Base-by-base conservation (phyloP, 2,888 invertebrate genomes). In the Xestia rhomboidea region DNA sequence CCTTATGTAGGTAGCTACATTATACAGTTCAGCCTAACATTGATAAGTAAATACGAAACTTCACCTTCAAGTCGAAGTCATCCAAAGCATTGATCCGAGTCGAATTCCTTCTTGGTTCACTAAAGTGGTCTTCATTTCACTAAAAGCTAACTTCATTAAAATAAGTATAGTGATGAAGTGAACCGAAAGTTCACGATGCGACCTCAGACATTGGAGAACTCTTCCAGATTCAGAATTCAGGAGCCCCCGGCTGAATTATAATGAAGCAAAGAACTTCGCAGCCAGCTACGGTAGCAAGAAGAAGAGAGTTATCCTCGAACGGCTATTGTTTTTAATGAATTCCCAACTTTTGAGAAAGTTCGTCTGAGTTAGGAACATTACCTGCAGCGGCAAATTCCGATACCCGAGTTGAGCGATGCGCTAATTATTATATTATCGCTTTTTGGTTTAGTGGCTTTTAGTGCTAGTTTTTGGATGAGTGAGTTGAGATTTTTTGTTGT, bases 321-420 rank as follows among this genome's bases (percentile, higher is more conserved):
- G 89, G 88, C 92, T 91, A 93, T 93, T 94, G 93, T 93, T 93
- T 92, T 93, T 93, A 93, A 94, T 93, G 91, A 92, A 94, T 93
- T 91, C 89, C 81, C 86, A 91, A 91, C 90, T 91, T 93, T 90
- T 81, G 81, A 77, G 72, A 86, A 87, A 91, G 89, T 90, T 90
- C 79, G 84, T 66, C 79, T 54, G 75, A 88, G 89, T 88, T 88
- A 83, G 78, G 87, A 90, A 90, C 88, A 90, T 91, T 92, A 92
- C 92, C 93, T 92, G 91, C 89, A 89, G 90, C 89, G 89, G 90
- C 88, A 90, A 92, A 92, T 91, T 91, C 85, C 87, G 85, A 89
- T 89, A 90, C 80, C 68, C 68, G 68, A 77, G 76, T 87, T 80
- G 73, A 76, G 73, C 60, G 77, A 84, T 79, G 84, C 72, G 82